These are phyloP conservation scores for Drosophila nigrodunni DNA, from an alignment of 1,140 invertebrate species.

Conservation along the genomic window DNA sequence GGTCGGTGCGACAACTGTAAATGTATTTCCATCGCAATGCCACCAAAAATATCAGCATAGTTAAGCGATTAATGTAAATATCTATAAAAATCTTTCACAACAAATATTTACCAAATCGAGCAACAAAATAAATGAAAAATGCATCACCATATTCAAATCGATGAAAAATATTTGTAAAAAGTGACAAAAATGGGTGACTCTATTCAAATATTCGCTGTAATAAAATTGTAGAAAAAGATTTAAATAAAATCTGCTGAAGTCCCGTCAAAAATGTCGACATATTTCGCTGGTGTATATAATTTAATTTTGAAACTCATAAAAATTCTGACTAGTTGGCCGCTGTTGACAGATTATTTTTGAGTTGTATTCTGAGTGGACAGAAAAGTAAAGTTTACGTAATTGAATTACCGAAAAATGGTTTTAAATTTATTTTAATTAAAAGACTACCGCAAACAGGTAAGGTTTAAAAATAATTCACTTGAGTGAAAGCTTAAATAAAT, in stretches of 20 bases:
- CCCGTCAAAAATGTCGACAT: constrained; percentile 27
- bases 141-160: constrained; percentile 2
- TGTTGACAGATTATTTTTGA: not conserved
- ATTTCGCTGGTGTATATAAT: constrained; percentile 28
- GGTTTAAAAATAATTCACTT: too few species aligned
- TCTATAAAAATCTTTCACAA: constrained; percentile 30
- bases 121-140: constrained; percentile 12
- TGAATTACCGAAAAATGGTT: not conserved
- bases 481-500: too few species aligned
- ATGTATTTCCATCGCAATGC: constrained; percentile 61
- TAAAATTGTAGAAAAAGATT: constrained; percentile 21
- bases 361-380: not conserved
- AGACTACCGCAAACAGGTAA: too few species aligned
- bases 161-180: constrained; percentile 23
- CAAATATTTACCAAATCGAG: constrained; percentile 27
- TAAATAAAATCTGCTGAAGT: constrained; percentile 1
- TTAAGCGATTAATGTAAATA: constrained; percentile 47
- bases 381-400: not conserved
- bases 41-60: constrained; percentile 18
- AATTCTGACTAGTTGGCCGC: not conserved
- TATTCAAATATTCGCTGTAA: constrained; percentile 12
- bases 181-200: constrained; percentile 6
- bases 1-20: constrained; percentile 34
- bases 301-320: constrained; percentile 27
- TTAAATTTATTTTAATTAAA: too few species aligned